Percentiles rank a stretch among this genome's conserved stretches.
Evolutionary conservation across 2,888 invertebrate species (phyloP).

Genomic region (Xanthorhoe spadicearia): DNA sequence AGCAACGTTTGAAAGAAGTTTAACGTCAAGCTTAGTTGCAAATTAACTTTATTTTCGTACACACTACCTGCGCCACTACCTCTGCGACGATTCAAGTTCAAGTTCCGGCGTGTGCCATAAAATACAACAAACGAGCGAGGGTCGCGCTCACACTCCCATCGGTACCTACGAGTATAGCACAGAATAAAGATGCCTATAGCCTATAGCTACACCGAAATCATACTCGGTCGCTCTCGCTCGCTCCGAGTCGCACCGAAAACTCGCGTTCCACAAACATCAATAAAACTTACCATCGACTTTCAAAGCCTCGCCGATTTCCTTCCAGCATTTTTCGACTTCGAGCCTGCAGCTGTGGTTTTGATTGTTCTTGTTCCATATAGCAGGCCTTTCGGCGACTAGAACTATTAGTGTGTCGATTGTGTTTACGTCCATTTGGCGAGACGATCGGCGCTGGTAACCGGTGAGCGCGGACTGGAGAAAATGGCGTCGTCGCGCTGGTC

Average conservation of each 20-base stretch:
- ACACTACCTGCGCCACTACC: background rate
- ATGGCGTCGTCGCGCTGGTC: constrained; percentile 31
- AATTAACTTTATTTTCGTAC: background rate
- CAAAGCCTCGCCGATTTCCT: constrained; percentile 28
- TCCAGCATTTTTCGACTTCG: constrained; percentile 27
- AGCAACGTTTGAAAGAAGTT: too few species aligned
- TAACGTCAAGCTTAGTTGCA: too few species aligned
- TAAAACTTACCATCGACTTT: constrained; percentile 31
- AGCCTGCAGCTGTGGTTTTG: constrained; percentile 23
- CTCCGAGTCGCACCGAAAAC: constrained; percentile 16
- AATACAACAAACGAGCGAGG: background rate
- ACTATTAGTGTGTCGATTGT: constrained; percentile 21
- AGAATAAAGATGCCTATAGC: too few species aligned
- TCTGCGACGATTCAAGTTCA: constrained; percentile 17
- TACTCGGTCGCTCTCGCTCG: constrained; percentile 22
- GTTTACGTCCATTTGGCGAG: constrained; percentile 18
- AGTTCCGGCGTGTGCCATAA: constrained; percentile 6
- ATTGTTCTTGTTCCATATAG: constrained; percentile 28
- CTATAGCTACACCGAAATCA: background rate
- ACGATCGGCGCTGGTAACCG: constrained; percentile 29
- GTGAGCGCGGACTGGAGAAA: constrained; percentile 23
- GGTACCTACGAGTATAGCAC: too few species aligned
- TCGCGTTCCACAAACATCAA: constrained; percentile 21
- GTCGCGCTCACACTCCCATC: constrained; percentile 21
- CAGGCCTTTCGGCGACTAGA: constrained; percentile 25